These are phyloP conservation scores for Saccostrea glomerata DNA, from an alignment of 1,140 invertebrate genomes.

Conservation along the genomic window DNA sequence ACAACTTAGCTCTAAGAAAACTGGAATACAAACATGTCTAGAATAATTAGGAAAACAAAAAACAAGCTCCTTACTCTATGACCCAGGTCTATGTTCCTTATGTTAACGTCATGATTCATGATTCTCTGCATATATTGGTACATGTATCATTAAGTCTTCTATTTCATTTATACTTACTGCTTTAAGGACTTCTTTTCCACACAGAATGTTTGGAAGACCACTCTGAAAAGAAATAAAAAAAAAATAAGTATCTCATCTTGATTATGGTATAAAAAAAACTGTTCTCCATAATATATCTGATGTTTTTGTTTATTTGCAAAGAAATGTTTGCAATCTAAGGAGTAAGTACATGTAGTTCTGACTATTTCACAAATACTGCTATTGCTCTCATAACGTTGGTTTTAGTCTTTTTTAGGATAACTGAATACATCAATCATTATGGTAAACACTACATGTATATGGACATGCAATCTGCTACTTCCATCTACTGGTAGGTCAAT, in stretches of 20 bases:
- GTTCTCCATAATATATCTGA: too few species aligned
- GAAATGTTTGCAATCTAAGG: not conserved
- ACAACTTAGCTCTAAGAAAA: too few species aligned
- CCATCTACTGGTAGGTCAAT: not conserved
- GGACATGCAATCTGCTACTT: not conserved
- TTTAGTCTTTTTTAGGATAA: not conserved
- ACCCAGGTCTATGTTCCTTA: too few species aligned
- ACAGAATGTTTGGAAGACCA: constrained; percentile 51
- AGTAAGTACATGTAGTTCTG: not conserved
- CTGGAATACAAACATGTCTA: too few species aligned
- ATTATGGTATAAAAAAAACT: too few species aligned
- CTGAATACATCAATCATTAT: not conserved
- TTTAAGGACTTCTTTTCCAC: constrained; percentile 50
- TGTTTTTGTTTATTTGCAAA: not conserved
- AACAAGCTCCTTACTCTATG: too few species aligned
- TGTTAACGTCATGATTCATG: too few species aligned
- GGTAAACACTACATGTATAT: not conserved
- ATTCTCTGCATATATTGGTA: too few species aligned
- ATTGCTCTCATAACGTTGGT: not conserved
- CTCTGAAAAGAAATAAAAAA: constrained; percentile 36
- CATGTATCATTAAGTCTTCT: too few species aligned
- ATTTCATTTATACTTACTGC: constrained; percentile 28
- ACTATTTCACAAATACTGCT: not conserved
- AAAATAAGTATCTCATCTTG: not conserved
- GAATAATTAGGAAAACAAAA: too few species aligned